Evolutionary conservation across 2,797 vertebrate genomes (phyloP), one percentile per base, ranked within the genome.

Genomic region (Peromyscus attwateri): DNA sequence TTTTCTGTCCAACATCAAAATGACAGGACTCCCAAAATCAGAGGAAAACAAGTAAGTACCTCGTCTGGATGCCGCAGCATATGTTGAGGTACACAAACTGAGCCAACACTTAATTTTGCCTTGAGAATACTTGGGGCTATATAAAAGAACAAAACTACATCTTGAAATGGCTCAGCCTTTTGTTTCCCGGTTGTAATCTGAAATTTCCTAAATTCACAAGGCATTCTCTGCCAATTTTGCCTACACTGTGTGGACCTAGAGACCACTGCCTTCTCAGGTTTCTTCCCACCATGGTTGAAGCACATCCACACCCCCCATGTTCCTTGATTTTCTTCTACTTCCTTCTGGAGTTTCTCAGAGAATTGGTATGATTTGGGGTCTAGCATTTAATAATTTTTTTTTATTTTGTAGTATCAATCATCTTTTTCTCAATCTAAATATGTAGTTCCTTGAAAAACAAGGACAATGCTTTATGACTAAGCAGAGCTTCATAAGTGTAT

Each of bases 401-500:
- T 55, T 46, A 17, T 66, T 83, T 87, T 82, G 29, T 43, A 68
- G 60, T 68, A 82, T 2, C 83, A 76, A 43, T 55, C 68, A 34
- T 23, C 37, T 34, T 64, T 93, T 92, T 43, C 52, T 80, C 27
- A 80, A 83, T 62, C 29, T 84, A 75, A 94, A 87, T 73, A 87
- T 55, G 34, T 62, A 95, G 25, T 49, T 77, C n/a, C 60, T 80
- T 90, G 71, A 94, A 92, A 81, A 43, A 25, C 62, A 92, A 19
- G 40, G 46, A 57, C 14, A 94, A 57, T 5, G n/a, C 19, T 90
- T 25, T 29, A 55, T 91, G 70, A n/a, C 3, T 46, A 57, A 49
- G 19, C 25, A 49, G 25, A 85, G 71, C 82, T 94, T 87, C 52
- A 14, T 55, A 87, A 77, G 95, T 43, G 1, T 21, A 62, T 46